phyloP scores from a whole-genome alignment of 2,797 vertebrate genomes.

The Acomys russatus region DNA sequence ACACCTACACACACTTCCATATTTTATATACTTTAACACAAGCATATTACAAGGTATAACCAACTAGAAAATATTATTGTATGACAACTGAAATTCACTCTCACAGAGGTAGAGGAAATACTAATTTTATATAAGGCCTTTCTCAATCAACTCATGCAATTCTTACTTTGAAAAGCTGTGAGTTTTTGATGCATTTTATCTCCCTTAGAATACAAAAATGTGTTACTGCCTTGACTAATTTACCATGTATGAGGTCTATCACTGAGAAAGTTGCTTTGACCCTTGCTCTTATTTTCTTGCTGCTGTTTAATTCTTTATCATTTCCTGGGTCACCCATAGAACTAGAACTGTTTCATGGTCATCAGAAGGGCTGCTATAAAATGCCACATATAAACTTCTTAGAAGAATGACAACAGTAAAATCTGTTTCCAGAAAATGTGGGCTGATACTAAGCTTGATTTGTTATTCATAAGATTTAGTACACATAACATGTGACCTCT shows the following conservation, averaged over 20 bases:
- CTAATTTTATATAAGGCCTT: neutral
- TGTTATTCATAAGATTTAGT: neutral
- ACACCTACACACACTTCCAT: neutral
- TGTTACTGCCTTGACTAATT: neutral
- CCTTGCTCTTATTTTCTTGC: neutral
- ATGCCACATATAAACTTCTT: neutral
- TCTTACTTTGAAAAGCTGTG: neutral
- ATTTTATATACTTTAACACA: neutral
- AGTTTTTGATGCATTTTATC: neutral
- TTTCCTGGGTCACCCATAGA: neutral
- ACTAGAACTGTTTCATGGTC: neutral
- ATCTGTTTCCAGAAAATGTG: neutral
- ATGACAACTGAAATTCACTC: neutral
- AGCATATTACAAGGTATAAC: neutral
- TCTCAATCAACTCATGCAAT: neutral
- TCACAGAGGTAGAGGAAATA: neutral
- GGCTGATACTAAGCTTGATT: neutral
- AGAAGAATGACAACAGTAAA: neutral
- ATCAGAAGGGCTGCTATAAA: neutral
- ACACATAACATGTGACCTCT: neutral
- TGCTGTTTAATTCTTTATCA: neutral
- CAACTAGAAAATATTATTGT: neutral
- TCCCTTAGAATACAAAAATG: neutral
- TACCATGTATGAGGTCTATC: neutral
- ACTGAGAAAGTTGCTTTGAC: neutral